Evolutionary conservation across 2,888 invertebrate genomes (phyloP).

Genomic region (Macrophya alboannulata): DNA sequence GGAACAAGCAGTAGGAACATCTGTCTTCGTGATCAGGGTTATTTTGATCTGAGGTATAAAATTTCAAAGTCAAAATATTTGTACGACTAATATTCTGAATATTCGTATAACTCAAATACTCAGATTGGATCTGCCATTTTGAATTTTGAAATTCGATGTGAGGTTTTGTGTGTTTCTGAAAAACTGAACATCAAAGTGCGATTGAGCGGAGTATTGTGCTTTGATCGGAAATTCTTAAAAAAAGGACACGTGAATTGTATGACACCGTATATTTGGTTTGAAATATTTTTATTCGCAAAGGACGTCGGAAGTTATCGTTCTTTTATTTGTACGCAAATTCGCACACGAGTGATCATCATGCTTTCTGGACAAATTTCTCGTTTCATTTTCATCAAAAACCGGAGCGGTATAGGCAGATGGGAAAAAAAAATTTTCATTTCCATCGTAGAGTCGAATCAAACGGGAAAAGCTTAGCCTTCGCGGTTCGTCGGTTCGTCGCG

Average conservation of each 20-base stretch:
- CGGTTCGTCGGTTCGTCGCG: slow-evolving; percentile 8
- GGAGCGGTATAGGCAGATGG: not conserved
- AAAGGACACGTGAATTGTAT: no score
- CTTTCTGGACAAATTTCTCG: slow-evolving; percentile 29
- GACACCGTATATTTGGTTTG: not conserved
- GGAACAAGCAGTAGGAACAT: no score
- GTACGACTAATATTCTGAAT: no score
- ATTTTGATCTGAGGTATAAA: no score
- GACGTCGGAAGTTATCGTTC: not conserved
- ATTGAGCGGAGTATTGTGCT: no score
- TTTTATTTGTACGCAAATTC: slow-evolving; percentile 33
- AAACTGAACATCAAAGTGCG: not conserved
- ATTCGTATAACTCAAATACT: no score
- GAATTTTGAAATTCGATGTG: no score
- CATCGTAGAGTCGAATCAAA: not conserved
- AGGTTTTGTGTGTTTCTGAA: not conserved
- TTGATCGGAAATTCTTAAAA: not conserved
- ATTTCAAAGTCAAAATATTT: no score
- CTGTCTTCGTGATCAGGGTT: no score
- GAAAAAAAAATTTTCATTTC: not conserved
- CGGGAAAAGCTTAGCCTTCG: slow-evolving; percentile 3
- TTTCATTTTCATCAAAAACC: slow-evolving; percentile 35
- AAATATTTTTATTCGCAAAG: not conserved
- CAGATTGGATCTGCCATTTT: no score
- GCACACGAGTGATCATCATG: slow-evolving; percentile 15